Base-by-base conservation (phyloP, 2,888 invertebrate species). In the Epinotia ramella region DNA sequence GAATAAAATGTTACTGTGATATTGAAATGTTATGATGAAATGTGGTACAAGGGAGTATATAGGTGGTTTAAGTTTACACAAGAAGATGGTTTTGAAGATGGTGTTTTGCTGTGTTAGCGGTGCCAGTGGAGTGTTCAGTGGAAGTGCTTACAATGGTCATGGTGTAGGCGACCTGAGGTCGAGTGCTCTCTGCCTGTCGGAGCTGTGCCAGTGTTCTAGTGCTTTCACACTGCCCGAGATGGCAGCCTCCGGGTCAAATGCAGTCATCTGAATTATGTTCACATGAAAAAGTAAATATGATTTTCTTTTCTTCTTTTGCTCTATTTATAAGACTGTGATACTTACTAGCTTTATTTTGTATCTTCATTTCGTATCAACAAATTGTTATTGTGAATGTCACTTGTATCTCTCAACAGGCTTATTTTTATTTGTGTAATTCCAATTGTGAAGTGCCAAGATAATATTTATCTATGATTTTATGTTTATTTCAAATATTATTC, bases 11-110 rank as follows among this genome's bases (percentile, higher is more conserved):
- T 88, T 89, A 86, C 86, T 92, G 93, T 93, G 93, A 89, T 89
- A 78, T 84, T 86, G 81, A 85, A 87, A 88, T 89, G 88, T 89
- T 90, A 90, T 86, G 87, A 87, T 83, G 87, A 86, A 86, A 86
- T 90, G 93, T 92, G 93, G 89, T 89, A 88, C 85, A 87, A 75
- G 88, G 91, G 92, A 92, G 92, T 90, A 90, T 90, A 86, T 93
- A 93, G 93, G 90, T 92, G 92, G 83, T 87, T 76, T 85, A 85
- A 89, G 86, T 84, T 88, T 80, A 83, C 84, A 64, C 33, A 76
- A 63, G 20, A 74, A 85, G 87, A 86, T 89, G 87, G 86, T 87
- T 78, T 81, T 88, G 88, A 77, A 73, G 88, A 88, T 84, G 88
- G 90, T 92, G 91, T 87, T 85, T 80, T 83, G 86, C 84, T 79